These are phyloP conservation scores for Miniopterus natalensis DNA, from an alignment of 2,113 vertebrate genomes.

Conservation along the genomic window DNA sequence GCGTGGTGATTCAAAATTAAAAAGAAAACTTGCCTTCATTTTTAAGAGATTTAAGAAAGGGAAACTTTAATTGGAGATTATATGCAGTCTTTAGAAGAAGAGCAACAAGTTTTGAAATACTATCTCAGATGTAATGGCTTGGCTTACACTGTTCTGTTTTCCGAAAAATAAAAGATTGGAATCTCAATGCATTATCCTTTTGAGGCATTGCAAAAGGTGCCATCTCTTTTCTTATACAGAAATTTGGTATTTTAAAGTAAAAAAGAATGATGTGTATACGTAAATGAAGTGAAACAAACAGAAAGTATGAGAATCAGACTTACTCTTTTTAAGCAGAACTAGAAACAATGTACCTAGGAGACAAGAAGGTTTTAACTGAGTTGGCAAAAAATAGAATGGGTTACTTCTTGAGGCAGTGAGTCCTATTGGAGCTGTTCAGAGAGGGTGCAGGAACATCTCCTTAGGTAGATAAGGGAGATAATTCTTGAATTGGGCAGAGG, in stretches of 20 bases:
- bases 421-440: not conserved
- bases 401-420: not conserved
- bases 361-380: not conserved
- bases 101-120: slow-evolving; percentile 51
- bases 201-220: slow-evolving; percentile 31
- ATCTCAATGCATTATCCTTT: not conserved
- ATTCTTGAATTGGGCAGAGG: not conserved
- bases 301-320: not conserved
- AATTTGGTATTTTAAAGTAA: slow-evolving; percentile 56
- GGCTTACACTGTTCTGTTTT: not conserved
- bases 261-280: not conserved
- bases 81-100: not conserved
- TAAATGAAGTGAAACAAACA: slow-evolving; percentile 48
- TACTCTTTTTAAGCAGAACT: slow-evolving; percentile 43
- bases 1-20: slow-evolving; percentile 44
- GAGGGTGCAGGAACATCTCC: not conserved
- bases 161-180: slow-evolving; percentile 28
- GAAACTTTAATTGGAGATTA: slow-evolving; percentile 19
- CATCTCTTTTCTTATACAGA: not conserved
- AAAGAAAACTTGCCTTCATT: not conserved
- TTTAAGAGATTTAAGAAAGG: slow-evolving; percentile 52
- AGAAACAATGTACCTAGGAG: slow-evolving; percentile 12
- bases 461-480: not conserved
- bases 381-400: not conserved
- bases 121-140: slow-evolving; percentile 41